These are phyloP conservation scores for Cyclargus thomasi DNA, from an alignment of 1,140 invertebrate species.

Conservation along the genomic window DNA sequence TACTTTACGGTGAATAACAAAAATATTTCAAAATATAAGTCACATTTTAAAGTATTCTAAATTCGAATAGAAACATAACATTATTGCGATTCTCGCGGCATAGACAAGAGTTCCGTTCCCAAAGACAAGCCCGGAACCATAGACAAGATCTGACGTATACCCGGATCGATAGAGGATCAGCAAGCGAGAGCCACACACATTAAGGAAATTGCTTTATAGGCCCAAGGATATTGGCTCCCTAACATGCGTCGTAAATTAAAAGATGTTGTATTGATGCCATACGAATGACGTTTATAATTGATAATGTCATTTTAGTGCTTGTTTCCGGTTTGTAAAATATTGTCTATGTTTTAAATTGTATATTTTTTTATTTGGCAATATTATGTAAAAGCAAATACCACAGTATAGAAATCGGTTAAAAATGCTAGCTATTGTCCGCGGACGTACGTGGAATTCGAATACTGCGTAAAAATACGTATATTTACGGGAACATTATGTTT, in stretches of 20 bases:
- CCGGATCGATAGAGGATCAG: slow-evolving; percentile 31
- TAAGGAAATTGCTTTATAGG: slow-evolving; percentile 59
- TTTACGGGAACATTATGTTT: too few relatives aligned
- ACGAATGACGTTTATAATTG: background rate
- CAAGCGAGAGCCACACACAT: slow-evolving; percentile 42
- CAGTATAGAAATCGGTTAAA: too few relatives aligned
- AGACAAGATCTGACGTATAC: background rate
- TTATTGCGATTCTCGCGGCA: background rate
- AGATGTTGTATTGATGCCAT: background rate
- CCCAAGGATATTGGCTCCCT: slow-evolving; percentile 35
- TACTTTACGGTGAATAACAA: too few relatives aligned
- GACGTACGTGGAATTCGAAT: too few relatives aligned
- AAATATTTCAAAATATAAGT: background rate
- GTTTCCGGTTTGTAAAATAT: background rate
- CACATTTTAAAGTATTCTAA: background rate
- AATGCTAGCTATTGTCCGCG: too few relatives aligned
- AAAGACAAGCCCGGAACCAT: background rate
- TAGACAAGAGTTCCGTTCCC: background rate
- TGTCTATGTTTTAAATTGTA: too few relatives aligned
- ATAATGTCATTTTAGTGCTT: background rate
- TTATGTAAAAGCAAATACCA: too few relatives aligned
- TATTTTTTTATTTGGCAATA: too few relatives aligned
- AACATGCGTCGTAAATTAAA: slow-evolving; percentile 17
- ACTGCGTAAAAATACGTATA: too few relatives aligned
- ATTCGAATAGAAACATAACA: background rate